Base-by-base conservation (phyloP, 53 echinoderm and acorn worm species). In the Luidia sarsii region DNA sequence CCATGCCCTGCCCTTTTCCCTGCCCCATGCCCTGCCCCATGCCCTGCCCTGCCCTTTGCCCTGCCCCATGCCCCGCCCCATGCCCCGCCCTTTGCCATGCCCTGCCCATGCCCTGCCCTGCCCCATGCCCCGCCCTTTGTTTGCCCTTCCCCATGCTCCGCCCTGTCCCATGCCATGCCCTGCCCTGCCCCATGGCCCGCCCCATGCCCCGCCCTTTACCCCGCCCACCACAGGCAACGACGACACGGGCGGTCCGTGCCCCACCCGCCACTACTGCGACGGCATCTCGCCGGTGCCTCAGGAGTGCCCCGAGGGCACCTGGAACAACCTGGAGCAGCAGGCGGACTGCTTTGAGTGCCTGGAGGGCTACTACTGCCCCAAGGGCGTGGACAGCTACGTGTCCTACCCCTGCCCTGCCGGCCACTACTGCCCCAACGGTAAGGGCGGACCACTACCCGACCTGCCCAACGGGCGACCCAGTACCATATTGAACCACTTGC, bases 391-490 rank as follows among this genome's bases (percentile, higher is more conserved):
- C 33, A 82, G 85, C 63, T 97, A 83, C 68, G 65, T 4, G 1
- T 30, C 77, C 1, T 97, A 89, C 43, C 80, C 80, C 33, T 97
- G 99, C 39, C 99, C 99, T 10, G 90, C 94, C 2, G 99, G 99
- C 3, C 61, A 74, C 79, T 97, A 94, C 68, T 97, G 99, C 50
- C 99, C 99, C 1, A 91, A 91, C 64, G 99, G 99, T 97, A 65
- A 81, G 91, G 59, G 20, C 50, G 0, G 10, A 36, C 16, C 38
- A 36, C 28, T 33, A 5, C 2, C 48, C 2, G 15, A 25, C 18
- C 46, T 95, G 95, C 80, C 95, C 95, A 33, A 85, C 95, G 13
- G 95, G 95, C n/a, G 93, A 92, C 67, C 93, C 90, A 50, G 92
- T 92, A 88, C 96, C 96, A 7, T 92, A 90, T 4, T 90, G 93